Base-by-base conservation (phyloP, 2,888 invertebrate species). In the Andrena bucephala region DNA sequence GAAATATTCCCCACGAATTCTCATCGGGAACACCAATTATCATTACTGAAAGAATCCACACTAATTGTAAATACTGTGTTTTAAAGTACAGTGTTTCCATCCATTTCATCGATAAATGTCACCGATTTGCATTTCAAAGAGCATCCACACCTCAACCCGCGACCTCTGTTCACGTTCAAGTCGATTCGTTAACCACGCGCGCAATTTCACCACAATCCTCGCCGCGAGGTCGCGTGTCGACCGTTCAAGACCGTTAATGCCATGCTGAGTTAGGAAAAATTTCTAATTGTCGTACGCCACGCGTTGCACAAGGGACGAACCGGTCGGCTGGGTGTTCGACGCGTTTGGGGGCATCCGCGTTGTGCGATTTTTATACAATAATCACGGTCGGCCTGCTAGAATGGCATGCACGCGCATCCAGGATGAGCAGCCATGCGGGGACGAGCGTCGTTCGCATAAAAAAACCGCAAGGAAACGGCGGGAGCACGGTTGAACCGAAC, bases 401-500 rank as follows among this genome's bases (percentile, higher is more conserved):
- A 31, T 50, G 29, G 20, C 27, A 13, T 16, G 29, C 59, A 7
- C 42, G 69, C 36, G 57, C 57, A 20, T 20, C 7, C 13, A 48
- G 59, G 20, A 69, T 29, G 65, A 42, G 24, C 59, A 24, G 20
- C 70, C 13, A 54, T 36, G 29, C 42, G 54, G 27, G 27, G 57
- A 57, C 27, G 27, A 42, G 48, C 50, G 68, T 50, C 57, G 70
- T 52, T 59, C 31, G 36, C 54, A 71, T 63, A 71, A 81, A 73
- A 73, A 81, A 73, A 16, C 16, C 31, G 33, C 6, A n/a, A 36
- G 29, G 10, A 29, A 16, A 50, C 16, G 42, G 66, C 16, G 50
- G 54, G 42, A 50, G 50, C 52, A 60, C 71, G 75, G 77, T 84
- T 80, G 67, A 77, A 83, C 68, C 67, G 74, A 66, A 77, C 67